These are phyloP conservation scores for Vireo griseus DNA, from an alignment of 2,797 vertebrate genomes.

Conservation along the genomic window DNA sequence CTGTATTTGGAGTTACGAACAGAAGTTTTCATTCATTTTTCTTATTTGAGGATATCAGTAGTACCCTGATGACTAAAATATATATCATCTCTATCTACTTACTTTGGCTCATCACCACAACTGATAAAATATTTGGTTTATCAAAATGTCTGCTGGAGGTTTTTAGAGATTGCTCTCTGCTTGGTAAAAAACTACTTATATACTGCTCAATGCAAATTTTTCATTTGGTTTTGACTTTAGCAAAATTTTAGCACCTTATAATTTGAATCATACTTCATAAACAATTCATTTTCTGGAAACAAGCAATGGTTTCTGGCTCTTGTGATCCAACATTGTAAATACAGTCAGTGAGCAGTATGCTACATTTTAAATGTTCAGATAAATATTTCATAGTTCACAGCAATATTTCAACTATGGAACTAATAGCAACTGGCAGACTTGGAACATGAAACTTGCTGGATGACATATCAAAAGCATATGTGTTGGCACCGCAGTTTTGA, in stretches of 20 bases:
- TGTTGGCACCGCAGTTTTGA: neutral
- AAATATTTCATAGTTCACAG: neutral
- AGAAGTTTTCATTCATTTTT: neutral
- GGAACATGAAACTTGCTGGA: neutral
- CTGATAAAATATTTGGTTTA: neutral
- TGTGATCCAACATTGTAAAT: neutral
- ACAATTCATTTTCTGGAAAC: neutral
- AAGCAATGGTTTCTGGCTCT: neutral
- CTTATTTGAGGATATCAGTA: neutral
- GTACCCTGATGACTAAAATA: neutral
- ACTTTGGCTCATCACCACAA: neutral
- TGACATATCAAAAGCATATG: neutral
- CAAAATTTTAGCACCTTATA: neutral
- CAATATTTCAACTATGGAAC: neutral
- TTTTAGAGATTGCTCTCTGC: neutral
- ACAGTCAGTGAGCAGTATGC: neutral
- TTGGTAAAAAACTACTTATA: neutral
- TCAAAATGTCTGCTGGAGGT: neutral
- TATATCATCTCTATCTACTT: neutral
- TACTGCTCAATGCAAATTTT: neutral
- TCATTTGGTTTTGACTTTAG: neutral
- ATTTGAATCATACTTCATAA: neutral
- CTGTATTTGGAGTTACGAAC: neutral
- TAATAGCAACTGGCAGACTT: neutral
- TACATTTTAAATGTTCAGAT: neutral